Conservation (phyloP, 2,888 invertebrate species). For the Hydroisotoma schaefferi region DNA sequence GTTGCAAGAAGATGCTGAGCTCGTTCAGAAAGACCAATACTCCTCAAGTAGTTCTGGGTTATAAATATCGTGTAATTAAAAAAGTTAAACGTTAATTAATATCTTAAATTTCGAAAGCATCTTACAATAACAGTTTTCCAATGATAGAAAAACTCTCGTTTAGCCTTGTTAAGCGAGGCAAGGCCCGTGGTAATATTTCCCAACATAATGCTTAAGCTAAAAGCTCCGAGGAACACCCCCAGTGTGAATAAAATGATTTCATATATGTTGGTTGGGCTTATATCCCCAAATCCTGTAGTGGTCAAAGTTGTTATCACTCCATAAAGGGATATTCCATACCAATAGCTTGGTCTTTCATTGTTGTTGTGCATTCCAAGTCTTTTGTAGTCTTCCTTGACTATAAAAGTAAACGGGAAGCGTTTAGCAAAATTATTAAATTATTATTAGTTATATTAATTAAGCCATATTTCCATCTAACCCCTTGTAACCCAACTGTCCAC, state of each 20-base stretch:
- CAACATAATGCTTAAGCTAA: constrained; percentile 39
- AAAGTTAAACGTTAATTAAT: neutral
- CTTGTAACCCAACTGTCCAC: neutral
- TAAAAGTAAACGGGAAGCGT: neutral
- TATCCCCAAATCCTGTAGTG: constrained; percentile 44
- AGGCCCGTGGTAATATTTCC: constrained; percentile 40
- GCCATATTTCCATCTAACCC: neutral
- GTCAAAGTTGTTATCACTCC: constrained; percentile 41
- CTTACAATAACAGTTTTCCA: constrained; percentile 25
- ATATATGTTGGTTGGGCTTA: constrained; percentile 22
- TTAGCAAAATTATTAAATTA: neutral
- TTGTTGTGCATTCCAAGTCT: constrained; percentile 2
- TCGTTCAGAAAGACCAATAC: constrained; percentile 27
- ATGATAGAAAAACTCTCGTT: constrained; percentile 36
- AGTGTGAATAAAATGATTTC: constrained; percentile 28
- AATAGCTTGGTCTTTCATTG: constrained; percentile 18
- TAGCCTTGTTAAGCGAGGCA: constrained; percentile 27
- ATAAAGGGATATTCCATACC: constrained; percentile 36
- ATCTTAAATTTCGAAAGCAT: neutral
- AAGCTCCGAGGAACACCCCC: constrained; percentile 38
- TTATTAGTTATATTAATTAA: neutral
- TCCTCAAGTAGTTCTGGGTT: constrained; percentile 24
- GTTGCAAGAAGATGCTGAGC: constrained; percentile 14
- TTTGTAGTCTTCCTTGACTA: neutral
- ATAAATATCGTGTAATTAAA: neutral